Evolutionary conservation across 2,797 vertebrate genomes (phyloP), one percentile per base, ranked within the genome.

Genomic region (Parauchenoglanis ngamensis): DNA sequence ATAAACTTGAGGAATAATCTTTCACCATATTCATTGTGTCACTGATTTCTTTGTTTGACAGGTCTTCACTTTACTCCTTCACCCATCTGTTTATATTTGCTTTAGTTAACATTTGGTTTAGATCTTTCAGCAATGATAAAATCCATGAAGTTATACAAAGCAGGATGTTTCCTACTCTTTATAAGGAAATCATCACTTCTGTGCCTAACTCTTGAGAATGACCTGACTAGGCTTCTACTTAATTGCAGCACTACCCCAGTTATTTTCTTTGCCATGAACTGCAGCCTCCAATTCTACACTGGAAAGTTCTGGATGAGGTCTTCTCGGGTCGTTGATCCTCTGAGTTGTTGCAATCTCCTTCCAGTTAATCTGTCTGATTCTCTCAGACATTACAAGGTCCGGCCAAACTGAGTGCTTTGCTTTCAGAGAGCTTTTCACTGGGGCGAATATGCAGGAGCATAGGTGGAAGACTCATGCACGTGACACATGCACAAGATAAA

Each of bases 161-260:
- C 63, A 57, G 56, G 28, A 83, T 76, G 81, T 35, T 35, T 21
- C 61, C 61, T 21, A 78, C 56, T 84, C 35, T 75, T 84, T 59
- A 84, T 86, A 86, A 89, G 68, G 59, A 86, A 83, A 85, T 84
- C 44, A 87, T 84, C 17, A 40, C 59, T 85, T 89, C 52, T 70
- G 56, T 80, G n/a, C 73, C 82, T 70, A 35, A 75, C 65, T 75
- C 76, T 63, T 67, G 61, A 68, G 65, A 49, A 77, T 68, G 73
- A 81, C 61, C 52, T 57, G 40, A 56, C 44, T 61, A 85, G 57
- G 40, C 84, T 46, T 35, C 13, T n/a, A 25, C 40, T 72, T 81
- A 83, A 73, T 82, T 85, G 70, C 65, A 49, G 49, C 52, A 67
- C 19, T 75, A 61, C 21, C 31, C n/a, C n/a, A 61, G 77, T 61